A percentile compares a stretch with the other conserved stretches of the same genome.
phyloP scores from a whole-genome alignment of 1,140 invertebrate species.

The Bombyx mori region ASM3026992v2 NC_085121.1:9705501-9706000 shows the following conservation, averaged over 20 bases:
- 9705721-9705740: slow-evolving; percentile 2
- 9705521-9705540: slow-evolving; percentile 11
- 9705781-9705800: too few species aligned
- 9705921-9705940: too few species aligned
- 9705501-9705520: slow-evolving; percentile 10
- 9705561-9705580: slow-evolving; percentile 11
- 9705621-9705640: slow-evolving; percentile 14
- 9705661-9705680: slow-evolving; percentile 2
- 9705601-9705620: slow-evolving; percentile 15
- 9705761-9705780: neutral
- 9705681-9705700: neutral
- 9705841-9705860: too few species aligned
- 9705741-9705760: neutral
- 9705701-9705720: neutral
- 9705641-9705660: slow-evolving; percentile 18
- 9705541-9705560: slow-evolving; percentile 14
- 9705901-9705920: too few species aligned
- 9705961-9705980: too few species aligned
- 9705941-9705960: too few species aligned
- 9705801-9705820: too few species aligned
- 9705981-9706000: too few species aligned
- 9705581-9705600: slow-evolving; percentile 16
- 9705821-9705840: too few species aligned
- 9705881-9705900: too few species aligned
- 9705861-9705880: too few species aligned